Base-by-base conservation (phyloP, 2,113 vertebrate genomes). In the Oreotrochilus melanogaster region DNA sequence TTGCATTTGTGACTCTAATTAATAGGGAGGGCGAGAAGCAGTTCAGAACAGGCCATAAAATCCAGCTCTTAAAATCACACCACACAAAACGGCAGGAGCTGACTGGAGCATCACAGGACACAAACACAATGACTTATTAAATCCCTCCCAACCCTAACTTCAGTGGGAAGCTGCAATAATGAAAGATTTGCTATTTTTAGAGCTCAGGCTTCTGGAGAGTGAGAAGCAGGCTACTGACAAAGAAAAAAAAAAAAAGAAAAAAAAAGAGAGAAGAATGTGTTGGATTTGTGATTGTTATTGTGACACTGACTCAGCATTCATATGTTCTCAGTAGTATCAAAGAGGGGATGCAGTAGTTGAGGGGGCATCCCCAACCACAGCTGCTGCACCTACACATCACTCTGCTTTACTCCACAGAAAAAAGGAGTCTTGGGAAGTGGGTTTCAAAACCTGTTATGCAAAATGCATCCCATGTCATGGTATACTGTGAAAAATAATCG, bases 341-440 rank as follows among this genome's bases (percentile, higher is more conserved):
- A 74, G 57, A 5, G 4, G 27, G 15, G 23, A 43, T 51, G 21
- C 37, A 86, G 25, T 0, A 1, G 37, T 5, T 0, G 0, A 87
- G 39, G 47, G 7, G 14, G 54, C 6, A 4, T 69, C 22, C n/a
- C 25, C 0, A 8, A 27, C 22, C 1, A 1, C 2, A 1, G 11
- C 28, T 61, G 39, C 39, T 88, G 18, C 45, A 64, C 31, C 61
- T 65, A 39, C 35, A n/a, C 27, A 3, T 31, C 35, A 62, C 58
- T 71, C 27, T 0, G 0, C 31, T 37, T 82, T 82, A 16, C 17
- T 39, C 25, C 0, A 0, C 0, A 11, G 11, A 4, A 39, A 28
- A 56, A 73, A 54, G 23, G 18, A 78, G 14, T 31, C 15, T 39
- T 56, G 54, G 45, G 37, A 69, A 86, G 28, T 0, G 2, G 14